Base-by-base conservation (phyloP, 1,140 invertebrate species). In the Thereuonema tuberculata region DNA sequence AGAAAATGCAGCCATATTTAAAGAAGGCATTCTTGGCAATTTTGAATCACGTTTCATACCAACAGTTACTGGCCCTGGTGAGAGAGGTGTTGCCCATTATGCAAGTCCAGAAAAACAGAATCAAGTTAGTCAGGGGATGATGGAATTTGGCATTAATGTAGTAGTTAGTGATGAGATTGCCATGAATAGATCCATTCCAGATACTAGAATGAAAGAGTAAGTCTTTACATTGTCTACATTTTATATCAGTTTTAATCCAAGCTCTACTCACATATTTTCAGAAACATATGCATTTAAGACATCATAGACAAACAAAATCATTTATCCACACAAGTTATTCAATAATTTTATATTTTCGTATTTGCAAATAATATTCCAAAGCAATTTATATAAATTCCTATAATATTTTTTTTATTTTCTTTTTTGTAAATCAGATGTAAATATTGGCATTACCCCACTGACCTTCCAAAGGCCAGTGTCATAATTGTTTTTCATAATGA, bases 401-500 rank as follows among this genome's bases (percentile, higher is more conserved):
- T n/a, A n/a, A n/a, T 60, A 28, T 58, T 37, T 54, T 1, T 62
- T 9, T 15, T 54, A 17, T 46, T 61, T 43, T 63, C 20, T 52
- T 50, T 60, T 21, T 62, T 59, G 24, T 58, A 48, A 49, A 61
- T 66, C 66, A 87, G 84, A 72, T 99, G 96, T 74, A 91, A 90
- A 72, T 86, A 93, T 70, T 99, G 96, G 95, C 81, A 95, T 68
- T 99, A 98, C 75, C 89, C 93, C 3, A 79, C 82, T 65, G 77
- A 87, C 61, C 77, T 99, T 64, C 93, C 95, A 0, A 84, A 79
- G 55, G 91, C 93, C 2, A 93, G 88, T 70, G 92, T 99, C 0
- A 94, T 99, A 63, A 85, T 99, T 61, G 96, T 98, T 14, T 99
- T 99, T 72, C 95, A 99, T 70, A 99, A 99, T 73, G 93, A 99